Conservation (phyloP, 2,888 invertebrate species). For the Gonocerus acuteangulatus region DNA sequence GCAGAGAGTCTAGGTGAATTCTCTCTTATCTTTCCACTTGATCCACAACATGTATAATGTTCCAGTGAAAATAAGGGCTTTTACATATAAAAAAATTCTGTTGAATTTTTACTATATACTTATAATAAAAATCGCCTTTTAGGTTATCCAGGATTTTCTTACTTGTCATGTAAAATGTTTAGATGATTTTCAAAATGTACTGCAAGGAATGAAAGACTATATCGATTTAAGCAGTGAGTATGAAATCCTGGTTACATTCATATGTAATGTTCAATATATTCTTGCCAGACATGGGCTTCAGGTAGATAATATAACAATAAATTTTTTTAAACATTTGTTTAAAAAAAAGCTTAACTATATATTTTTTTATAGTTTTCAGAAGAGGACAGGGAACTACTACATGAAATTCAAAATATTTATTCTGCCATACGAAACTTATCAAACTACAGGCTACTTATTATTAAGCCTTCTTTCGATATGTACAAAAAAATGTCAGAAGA, state of each 20-base stretch:
- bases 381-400: slow-evolving; percentile 52
- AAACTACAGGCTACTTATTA: slow-evolving; percentile 58
- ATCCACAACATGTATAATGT: too few relatives aligned
- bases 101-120: too few relatives aligned
- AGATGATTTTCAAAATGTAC: slow-evolving; percentile 10
- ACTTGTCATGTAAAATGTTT: neutral
- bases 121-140: too few relatives aligned
- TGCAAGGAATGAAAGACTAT: slow-evolving; percentile 3
- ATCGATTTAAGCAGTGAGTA: neutral
- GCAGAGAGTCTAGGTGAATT: too few relatives aligned
- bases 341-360: too few relatives aligned
- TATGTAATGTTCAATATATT: slow-evolving; percentile 9
- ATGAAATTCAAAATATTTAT: slow-evolving; percentile 56
- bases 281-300: slow-evolving; percentile 19
- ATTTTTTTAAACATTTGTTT: too few relatives aligned
- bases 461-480: slow-evolving; percentile 75
- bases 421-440: slow-evolving; percentile 59
- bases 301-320: neutral
- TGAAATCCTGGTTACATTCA: neutral
- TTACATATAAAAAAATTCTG: too few relatives aligned
- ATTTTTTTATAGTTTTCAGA: slow-evolving; percentile 44
- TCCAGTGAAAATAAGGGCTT: too few relatives aligned
- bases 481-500: slow-evolving; percentile 72
- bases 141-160: neutral
- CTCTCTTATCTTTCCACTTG: too few relatives aligned